Evolutionary conservation across 1,140 invertebrate species (phyloP), one percentile per base, ranked within the genome.

Genomic region (Temnothorax curvispinosus): DNA sequence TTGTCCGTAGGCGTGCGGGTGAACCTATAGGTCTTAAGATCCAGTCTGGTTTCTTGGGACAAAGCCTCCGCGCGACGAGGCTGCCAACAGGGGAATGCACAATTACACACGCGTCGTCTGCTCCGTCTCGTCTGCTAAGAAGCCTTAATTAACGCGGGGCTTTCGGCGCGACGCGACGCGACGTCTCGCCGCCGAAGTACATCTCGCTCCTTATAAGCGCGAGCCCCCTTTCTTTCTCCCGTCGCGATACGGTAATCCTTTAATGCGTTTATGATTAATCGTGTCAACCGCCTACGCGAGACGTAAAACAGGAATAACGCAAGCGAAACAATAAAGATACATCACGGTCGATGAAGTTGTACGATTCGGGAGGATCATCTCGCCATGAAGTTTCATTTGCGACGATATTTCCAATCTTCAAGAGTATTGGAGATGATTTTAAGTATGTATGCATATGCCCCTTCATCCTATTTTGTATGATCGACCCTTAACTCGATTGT

Each of bases 1-100:
- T 93, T 92, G 92, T 92, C 90, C 86, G 78, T 65, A 87, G 88
- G 86, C 90, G 89, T 88, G 90, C 90, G 56, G 62, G 87, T 18
- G 18, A 41, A 62, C 65, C 52, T 58, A 85, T 58, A 85, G 65
- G 81, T 64, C n/a, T 38, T 65, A 78, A 76, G 35, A 41, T 64
- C 74, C 64, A 81, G 64, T 69, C 47, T 81, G 64, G 44, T 65
- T 80, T 64, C 74, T 82, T 78, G 65, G 91, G 90, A 92, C 89
- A 93, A 93, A 91, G 88, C 89, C 71, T 64, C 81, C 71, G 82
- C 58, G 89, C 62, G 89, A 91, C 89, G 84, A 86, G 86, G 64
- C 69, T 78, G 88, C 88, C 86, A 86, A 86, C 90, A 78, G 69
- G 85, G 74, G 86, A 89, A 87, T 87, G 82, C 80, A 90, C 77